Evolutionary conservation across 2,888 invertebrate genomes (phyloP), one percentile per base, ranked within the genome.

Genomic region (Psylliodes chrysocephalus): DNA sequence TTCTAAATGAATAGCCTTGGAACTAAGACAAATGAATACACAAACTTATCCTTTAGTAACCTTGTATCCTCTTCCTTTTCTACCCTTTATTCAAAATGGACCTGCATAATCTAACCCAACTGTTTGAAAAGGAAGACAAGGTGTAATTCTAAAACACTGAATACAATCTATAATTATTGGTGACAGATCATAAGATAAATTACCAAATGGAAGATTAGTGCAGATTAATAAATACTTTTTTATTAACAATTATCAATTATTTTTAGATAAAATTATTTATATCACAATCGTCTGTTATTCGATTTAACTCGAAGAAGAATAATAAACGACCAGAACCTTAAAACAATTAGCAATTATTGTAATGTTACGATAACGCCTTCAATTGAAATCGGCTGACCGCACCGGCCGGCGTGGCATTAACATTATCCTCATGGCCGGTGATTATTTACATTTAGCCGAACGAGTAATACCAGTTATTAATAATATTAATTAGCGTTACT

Each of bases 401-500:
- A 51, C 10, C 19, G 12, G 10, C 62, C 8, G 33, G 38, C 35
- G 2, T 35, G 14, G 22, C 12, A 44, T 55, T 55, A 30, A 18
- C 42, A 44, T 55, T 51, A 56, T 62, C 55, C 49, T 65, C 61
- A 64, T 60, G 61, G 68, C 59, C 69, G 63, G 68, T 70, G 64
- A 64, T 55, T 63, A 70, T 69, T 70, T 69, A 63, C 64, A 54
- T 65, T 64, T 44, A 63, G 44, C 64, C 17, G 46, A 64, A 70
- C 71, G 66, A 74, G 73, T 72, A 73, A 73, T 74, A 76, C 74
- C 75, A 71, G 75, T 76, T 73, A 67, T 68, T 71, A 70, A 72
- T 69, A 70, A 69, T 73, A 72, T 69, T 71, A 73, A 75, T 74
- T 71, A 73, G 67, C 44, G 51, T 63, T 33, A 49, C 47, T 53